Base-by-base conservation (phyloP, 2,888 invertebrate genomes). In the Torymus aiolomorphi region DNA sequence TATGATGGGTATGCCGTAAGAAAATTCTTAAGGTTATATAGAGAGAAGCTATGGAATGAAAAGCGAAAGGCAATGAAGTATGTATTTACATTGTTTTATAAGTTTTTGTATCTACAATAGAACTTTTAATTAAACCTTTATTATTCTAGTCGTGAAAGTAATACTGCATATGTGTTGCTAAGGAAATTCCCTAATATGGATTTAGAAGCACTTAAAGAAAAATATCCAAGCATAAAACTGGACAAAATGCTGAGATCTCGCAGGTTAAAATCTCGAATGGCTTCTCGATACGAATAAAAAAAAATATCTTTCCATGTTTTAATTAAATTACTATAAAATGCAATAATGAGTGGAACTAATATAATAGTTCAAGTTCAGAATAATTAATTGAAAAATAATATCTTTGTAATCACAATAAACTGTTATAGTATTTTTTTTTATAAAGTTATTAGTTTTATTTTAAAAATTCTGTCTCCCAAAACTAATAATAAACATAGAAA, bases 131-230 rank as follows among this genome's bases (percentile, higher is more conserved):
- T 42, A 42, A 8, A 73, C 70, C 59, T 14, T 67, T 75, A 61
- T 16, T 57, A 13, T 89, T 89, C 63, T 85, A 92, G 92, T 12
- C 86, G 85, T 16, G 81, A 88, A 0, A 83, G 52, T 13, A 86
- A 84, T 56, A 85, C 87, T 52, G 91, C 90, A 2, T 82, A 84
- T 69, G 70, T 81, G n/a, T 24, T 88, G 13, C 81, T 97, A 31
- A 94, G 94, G 83, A 92, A 94, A 61, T 97, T 95, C 90, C 97
- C 97, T 0, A 92, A 97, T 87, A 90, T 96, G 89, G 95, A 96
- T 87, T 88, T 94, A 88, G 93, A 94, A 78, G 91, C 94, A 74
- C 87, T 97, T 24, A 93, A 94, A 87, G 91, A 93, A 80, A 92
- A 95, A 86, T 97, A 94, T 90, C 97, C 97, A 4, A 90, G 93